Base-by-base conservation (phyloP, 2,888 invertebrate species). In the Thymelicus acteon region DNA sequence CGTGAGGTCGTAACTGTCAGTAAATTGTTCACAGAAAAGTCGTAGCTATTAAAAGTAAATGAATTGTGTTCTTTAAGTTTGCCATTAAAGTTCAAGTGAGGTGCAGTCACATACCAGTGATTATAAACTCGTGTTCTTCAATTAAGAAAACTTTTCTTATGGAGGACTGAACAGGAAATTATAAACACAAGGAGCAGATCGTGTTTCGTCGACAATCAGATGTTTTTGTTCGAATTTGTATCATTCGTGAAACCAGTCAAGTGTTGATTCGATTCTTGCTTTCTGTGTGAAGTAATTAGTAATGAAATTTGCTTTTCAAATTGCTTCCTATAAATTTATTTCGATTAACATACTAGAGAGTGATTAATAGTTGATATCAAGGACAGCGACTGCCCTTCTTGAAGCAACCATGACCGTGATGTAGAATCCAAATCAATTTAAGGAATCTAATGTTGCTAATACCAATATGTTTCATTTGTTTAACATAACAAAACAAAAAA, bases 101-200 rank as follows among this genome's bases (percentile, higher is more conserved):
- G 47, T 60, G 39, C 37, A 68, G 62, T 71, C 58, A 60, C 72
- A 61, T 71, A 60, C 73, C 67, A 68, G 65, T 69, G 62, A 70
- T 75, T 72, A 71, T 72, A 68, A 72, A 72, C 60, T 8, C 75
- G 65, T 74, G 71, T 74, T 72, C 68, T 75, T 75, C 72, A 75
- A 73, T 75, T 75, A 75, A 75, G 73, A 62, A 71, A 61, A 67
- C 63, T 72, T 49, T 73, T 72, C 54, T 72, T 71, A 73, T 72
- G 65, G 67, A 49, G 58, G 58, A 60, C 71, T 75, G 58, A 67
- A 71, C 62, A 67, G 64, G 70, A 70, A 64, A 64, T 70, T 69
- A 64, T 64, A 64, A 60, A 70, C 64, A 71, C 70, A 62, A 73
- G 71, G 66, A 72, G 52, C 65, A 63, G 71, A 70, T 72, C 72